Base-by-base conservation (phyloP, 2,113 vertebrate genomes). In the Trichechus manatus region DNA sequence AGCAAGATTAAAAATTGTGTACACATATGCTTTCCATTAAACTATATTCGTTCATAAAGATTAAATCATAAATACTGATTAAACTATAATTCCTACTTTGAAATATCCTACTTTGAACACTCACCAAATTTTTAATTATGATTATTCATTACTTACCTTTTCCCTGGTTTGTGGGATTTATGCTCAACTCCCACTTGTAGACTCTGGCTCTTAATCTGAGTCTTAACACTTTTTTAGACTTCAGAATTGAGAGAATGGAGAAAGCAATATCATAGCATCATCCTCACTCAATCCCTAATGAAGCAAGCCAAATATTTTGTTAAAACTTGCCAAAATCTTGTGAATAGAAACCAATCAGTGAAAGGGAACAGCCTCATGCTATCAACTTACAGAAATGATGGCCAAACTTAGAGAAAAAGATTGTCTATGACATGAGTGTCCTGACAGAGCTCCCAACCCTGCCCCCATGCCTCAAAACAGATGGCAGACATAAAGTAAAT, bases 41-140 rank as follows among this genome's bases (percentile, higher is more conserved):
- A 92, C 59, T 66, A 75, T 68, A 94, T 59, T 82, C 92, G 29
- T 89, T 80, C 33, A 75, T 78, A 82, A 94, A 92, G 29, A 95
- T 53, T 27, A 87, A 85, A 47, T 22, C 29, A 92, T 87, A 64
- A 78, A 66, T 79, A 68, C 42, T 88, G 36, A 83, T 87, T 91
- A 53, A 87, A 66, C 27, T 74, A 19, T 83, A 89, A 83, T 92
- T 87, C 44, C 31, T 64, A 82, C 29, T 82, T 93, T 89, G 33
- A 92, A 90, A 87, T 83, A 87, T 14, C 82, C 94, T 79, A 59
- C 36, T 84, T 89, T 78, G 50, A 89, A 63, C 4, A n/a, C 70
- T 92, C 74, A 78, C n/a, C 19, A 70, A 47, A n/a, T 31, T 79
- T 63, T 66, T 59, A 17, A 72, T 93, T 63, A 36, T 80, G 36